phyloP scores from a whole-genome alignment of 2,113 vertebrate species.

The Polyodon spathula region DNA sequence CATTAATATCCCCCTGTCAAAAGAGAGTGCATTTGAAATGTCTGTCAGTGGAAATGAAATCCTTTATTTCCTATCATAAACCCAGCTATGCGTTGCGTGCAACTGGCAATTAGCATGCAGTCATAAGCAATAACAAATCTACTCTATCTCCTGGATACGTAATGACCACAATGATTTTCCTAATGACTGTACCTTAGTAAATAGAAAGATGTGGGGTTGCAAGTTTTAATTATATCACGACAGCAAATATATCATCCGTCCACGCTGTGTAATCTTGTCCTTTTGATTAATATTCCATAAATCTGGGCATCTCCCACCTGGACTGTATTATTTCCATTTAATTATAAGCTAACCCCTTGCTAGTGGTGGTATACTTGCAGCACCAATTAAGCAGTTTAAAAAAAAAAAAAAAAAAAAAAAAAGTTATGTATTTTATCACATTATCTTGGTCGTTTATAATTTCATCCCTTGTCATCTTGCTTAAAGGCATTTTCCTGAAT shows the following conservation, averaged over 20 bases:
- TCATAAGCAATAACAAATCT: slow-evolving; percentile 3
- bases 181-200: not conserved
- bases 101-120: slow-evolving; percentile 3
- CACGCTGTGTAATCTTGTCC: not conserved
- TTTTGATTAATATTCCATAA: not conserved
- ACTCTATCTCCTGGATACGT: not conserved
- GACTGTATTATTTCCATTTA: not conserved
- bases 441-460: too few species aligned
- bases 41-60: not conserved
- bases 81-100: not conserved
- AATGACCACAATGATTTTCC: slow-evolving; percentile 1
- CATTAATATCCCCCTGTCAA: slow-evolving; percentile 2
- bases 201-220: not conserved
- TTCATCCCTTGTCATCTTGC: too few species aligned
- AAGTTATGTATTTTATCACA: too few species aligned
- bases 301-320: not conserved
- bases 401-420: too few species aligned
- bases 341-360: not conserved
- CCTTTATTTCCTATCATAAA: slow-evolving; percentile 6
- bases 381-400: too few species aligned
- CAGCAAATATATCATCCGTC: not conserved
- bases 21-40: not conserved
- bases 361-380: too few species aligned
- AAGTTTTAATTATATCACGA: not conserved
- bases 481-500: too few species aligned